Evolutionary conservation across 2,797 vertebrate genomes (phyloP), one percentile per base, ranked within the genome.

Genomic region (Syndactyla subalaris): DNA sequence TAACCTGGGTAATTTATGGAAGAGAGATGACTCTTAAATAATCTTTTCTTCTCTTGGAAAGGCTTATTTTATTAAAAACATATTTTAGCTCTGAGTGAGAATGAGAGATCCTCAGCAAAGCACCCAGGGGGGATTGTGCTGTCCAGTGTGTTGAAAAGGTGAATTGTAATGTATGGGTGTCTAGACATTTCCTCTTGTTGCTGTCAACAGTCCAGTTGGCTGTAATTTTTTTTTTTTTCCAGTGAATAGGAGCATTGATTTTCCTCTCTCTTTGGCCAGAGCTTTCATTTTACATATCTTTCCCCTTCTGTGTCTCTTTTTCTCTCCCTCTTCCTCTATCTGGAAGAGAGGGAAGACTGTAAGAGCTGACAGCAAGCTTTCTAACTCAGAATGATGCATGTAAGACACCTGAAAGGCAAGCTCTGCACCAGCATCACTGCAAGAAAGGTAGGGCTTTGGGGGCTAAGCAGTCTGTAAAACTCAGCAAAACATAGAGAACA

Each of bases 1-100:
- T 96, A 97, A 97, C 91, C 75, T 79, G 78, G 96, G 97, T 96
- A 98, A 97, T 98, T 98, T 94, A 96, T 94, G 94, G 95, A 97
- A 95, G 77, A 74, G 85, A 93, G 79, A 96, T 85, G 81, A 89
- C 57, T 96, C 46, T 97, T 97, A 92, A 87, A 77, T 93, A 81
- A 83, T 41, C 19, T 84, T 88, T 46, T 89, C 86, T 93, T 96
- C 95, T 96, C 82, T 89, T 92, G 63, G 85, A 97, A 96, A 54
- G 73, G 24, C 85, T 94, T 86, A 72, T 90, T 96, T 95, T 96
- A 93, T 96, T 96, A 93, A 95, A 98, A 97, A 93, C 93, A 93
- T 76, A 82, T 84, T 92, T 97, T 95, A 95, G 66, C 62, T 94
- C 68, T 66, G 74, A 95, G 88, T 66, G 94, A 94, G 86, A 96